Evolutionary conservation across 2,888 invertebrate species (phyloP).

Genomic region (Hypena proboscidalis): DNA sequence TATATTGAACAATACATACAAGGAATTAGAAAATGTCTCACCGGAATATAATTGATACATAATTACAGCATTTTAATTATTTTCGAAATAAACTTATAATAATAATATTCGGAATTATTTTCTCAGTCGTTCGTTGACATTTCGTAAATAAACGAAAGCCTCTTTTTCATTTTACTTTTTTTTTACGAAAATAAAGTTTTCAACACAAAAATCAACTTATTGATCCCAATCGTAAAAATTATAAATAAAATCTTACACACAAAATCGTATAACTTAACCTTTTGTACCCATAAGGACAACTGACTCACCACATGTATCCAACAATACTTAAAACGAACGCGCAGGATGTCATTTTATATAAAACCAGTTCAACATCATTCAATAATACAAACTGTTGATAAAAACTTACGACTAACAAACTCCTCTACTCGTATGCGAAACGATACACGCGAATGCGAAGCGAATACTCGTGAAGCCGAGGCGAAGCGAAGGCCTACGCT

Average conservation of each 20-base stretch:
- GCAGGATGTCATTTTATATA: conserved; percentile 80
- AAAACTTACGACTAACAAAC: conserved; percentile 80
- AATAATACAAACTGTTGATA: conserved; percentile 80
- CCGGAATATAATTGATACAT: conserved; percentile 52
- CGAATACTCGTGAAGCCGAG: conserved; percentile 61
- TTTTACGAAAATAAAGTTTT: conserved; percentile 78
- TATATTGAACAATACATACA: conserved; percentile 71
- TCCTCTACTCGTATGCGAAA: conserved; percentile 62
- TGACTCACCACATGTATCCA: conserved; percentile 66
- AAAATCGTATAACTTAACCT: conserved; percentile 72
- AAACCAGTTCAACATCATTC: conserved; percentile 74
- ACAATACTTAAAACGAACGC: conserved; percentile 72
- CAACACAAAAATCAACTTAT: conserved; percentile 75
- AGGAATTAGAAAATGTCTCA: conserved; percentile 71
- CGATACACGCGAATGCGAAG: conserved; percentile 63
- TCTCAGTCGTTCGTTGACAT: conserved; percentile 84
- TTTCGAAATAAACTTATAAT: conserved; percentile 64
- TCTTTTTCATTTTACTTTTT: conserved; percentile 62
- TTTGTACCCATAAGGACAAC: conserved; percentile 83
- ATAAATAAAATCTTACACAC: conserved; percentile 74
- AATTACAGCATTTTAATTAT: conserved; percentile 40
- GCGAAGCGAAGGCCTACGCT: conserved; percentile 53
- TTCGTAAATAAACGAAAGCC: conserved; percentile 72
- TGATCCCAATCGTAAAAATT: conserved; percentile 80
- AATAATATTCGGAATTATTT: conserved; percentile 69